Conservation (phyloP, 2,888 invertebrate species). For the Apodemia mormo region DNA sequence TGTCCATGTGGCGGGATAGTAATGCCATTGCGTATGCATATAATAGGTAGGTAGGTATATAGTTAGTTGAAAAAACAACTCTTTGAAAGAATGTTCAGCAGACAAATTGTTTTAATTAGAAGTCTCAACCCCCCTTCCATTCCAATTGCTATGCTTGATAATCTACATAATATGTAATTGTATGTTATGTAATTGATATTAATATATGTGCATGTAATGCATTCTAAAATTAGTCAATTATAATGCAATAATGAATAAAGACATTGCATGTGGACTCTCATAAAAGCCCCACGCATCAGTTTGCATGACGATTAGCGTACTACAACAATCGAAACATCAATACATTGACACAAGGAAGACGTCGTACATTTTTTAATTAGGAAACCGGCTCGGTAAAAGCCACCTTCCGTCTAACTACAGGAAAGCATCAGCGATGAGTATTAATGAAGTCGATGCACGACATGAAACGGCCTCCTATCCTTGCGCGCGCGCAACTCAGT, state of each 20-base stretch:
- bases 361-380: conserved; percentile 70
- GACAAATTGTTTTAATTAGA: no score
- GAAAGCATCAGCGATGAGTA: conserved; percentile 74
- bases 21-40: no score
- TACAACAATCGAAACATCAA: conserved; percentile 28
- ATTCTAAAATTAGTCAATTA: not conserved
- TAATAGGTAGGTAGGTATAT: no score
- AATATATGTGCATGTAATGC: conserved; percentile 1
- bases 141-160: no score
- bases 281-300: not conserved
- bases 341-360: conserved; percentile 45
- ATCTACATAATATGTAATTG: no score
- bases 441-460: conserved; percentile 63
- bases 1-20: no score
- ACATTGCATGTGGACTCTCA: not conserved
- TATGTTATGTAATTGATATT: not conserved
- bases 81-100: no score
- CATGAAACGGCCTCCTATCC: conserved; percentile 54
- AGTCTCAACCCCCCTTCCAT: no score
- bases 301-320: conserved; percentile 6
- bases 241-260: not conserved
- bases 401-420: conserved; percentile 75
- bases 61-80: no score
- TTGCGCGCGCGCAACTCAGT: conserved; percentile 65
- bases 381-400: conserved; percentile 76